Base-by-base conservation (phyloP, 2,113 vertebrate species). In the Apaloderma vittatum region DNA sequence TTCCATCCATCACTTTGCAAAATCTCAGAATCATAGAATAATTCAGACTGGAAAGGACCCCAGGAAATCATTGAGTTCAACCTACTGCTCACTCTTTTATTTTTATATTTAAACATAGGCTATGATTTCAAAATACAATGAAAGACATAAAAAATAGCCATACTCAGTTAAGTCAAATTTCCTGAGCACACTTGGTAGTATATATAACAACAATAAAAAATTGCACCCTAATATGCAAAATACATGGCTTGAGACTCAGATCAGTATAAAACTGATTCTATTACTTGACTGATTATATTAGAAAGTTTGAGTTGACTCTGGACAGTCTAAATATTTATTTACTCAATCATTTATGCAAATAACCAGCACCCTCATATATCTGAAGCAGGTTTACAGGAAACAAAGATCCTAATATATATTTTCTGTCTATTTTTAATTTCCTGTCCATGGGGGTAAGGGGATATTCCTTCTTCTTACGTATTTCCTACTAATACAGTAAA, bases 361-460 rank as follows among this genome's bases (percentile, higher is more conserved):
- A 82, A 4, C 5, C 66, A 67, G n/a, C 13, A 86, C 1, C 3
- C 26, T 86, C 36, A 32, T 8, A 21, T 45, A 32, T 8, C 26
- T 65, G 65, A 81, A 37, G 7, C 29, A 81, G 17, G 10, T 48
- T 34, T 73, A 58, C 2, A 34, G 16, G 34, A 77, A 77, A 5
- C 15, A 74, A 81, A 83, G 62, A n/a, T 1, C 6, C 4, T 13
- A 14, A 8, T 21, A 22, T 8, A 1, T 2, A 70, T 59, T 81
- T 81, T 70, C 17, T 49, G 14, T 29, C 26, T 66, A 1, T 32
- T 37, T 40, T 54, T 43, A 70, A 8, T 27, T 89, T 75, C 12
- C 27, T 55, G 7, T 34, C 27, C 5, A 37, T 45, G 8, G 3
- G 5, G 8, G 12, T 45, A 58, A 36, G 4, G 3, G 2, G 7